Base-by-base conservation (phyloP, 2,797 vertebrate species). In the Gallinago solitaria region DNA sequence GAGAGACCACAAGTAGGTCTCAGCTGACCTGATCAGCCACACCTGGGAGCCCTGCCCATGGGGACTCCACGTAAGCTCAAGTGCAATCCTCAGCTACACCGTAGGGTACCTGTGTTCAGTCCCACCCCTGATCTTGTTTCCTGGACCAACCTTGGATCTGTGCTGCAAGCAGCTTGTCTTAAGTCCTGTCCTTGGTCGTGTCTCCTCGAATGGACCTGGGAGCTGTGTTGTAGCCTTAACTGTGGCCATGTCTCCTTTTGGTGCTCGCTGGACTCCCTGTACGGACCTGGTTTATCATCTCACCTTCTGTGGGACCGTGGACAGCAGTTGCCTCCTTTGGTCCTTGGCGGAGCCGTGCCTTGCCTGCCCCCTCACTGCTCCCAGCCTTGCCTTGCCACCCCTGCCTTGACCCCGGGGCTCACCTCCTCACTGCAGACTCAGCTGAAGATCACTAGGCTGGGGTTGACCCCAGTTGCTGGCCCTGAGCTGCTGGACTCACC, bases 361-460 rank as follows among this genome's bases (percentile, higher is more conserved):
- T 3, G 1, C 41, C 28, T 24, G 37, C 47, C 73, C 12, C 5
- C 3, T 50, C 0, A 0, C 24, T 1, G 4, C 14, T 78, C 41
- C 25, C 20, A 48, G 27, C n/a, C 16, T 28, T 75, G 67, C 35
- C 18, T 69, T 9, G 5, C 15, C 18, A 6, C 0, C 10, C 32
- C 37, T 63, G 51, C 24, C 33, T 54, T 67, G 60, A 19, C 18
- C 17, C 54, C 2, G 5, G 5, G 12, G 3, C 23, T 32, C 48
- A 37, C 33, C 48, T 51, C 2, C 0, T n/a, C 53, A 27, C 30
- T 68, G 27, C 19, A 70, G 27, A 24, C 39, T 77, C 13, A 9
- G 18, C 8, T 59, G 60, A 37, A 30, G 21, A 23, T 69, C 71
- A 37, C 21, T 28, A 39, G 23, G 23, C 6, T 37, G 37, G 8